Conservation (phyloP, 2,888 invertebrate genomes). For the Drosophila falleni region DNA sequence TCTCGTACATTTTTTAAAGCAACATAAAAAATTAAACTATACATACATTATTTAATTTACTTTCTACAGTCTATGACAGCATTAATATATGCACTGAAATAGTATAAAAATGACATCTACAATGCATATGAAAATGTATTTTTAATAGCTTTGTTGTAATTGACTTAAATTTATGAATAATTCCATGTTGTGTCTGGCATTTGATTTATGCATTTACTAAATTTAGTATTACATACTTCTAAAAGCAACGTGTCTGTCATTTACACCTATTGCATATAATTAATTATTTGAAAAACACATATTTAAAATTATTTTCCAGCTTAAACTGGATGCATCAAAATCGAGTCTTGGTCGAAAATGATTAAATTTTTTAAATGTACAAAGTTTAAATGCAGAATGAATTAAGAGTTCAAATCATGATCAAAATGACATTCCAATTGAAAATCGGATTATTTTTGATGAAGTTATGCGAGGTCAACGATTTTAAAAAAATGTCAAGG, state of each 20-base stretch:
- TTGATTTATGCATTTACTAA: conserved; percentile 15
- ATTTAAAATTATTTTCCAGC: too few species aligned
- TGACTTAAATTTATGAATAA: not conserved
- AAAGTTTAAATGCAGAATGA: too few species aligned
- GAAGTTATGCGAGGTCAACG: too few species aligned
- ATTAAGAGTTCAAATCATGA: too few species aligned
- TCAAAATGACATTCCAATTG: too few species aligned
- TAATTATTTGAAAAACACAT: too few species aligned
- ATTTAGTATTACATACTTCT: conserved; percentile 36
- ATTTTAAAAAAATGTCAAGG: too few species aligned
- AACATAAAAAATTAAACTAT: not conserved
- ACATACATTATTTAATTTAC: not conserved
- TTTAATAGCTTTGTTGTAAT: conserved; percentile 3
- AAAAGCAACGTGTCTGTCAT: conserved; percentile 15
- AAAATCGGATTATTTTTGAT: too few species aligned
- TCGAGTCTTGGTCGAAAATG: too few species aligned
- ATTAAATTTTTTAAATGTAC: too few species aligned
- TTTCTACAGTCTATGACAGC: not conserved
- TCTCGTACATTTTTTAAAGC: not conserved
- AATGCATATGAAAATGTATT: not conserved
- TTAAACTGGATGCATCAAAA: too few species aligned
- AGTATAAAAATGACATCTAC: not conserved
- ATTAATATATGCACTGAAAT: not conserved
- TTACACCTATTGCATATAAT: not conserved
- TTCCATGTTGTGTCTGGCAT: not conserved